These are phyloP conservation scores for Dermochelys coriacea DNA, from an alignment of 2,797 vertebrate species.

Conservation along the genomic window DNA sequence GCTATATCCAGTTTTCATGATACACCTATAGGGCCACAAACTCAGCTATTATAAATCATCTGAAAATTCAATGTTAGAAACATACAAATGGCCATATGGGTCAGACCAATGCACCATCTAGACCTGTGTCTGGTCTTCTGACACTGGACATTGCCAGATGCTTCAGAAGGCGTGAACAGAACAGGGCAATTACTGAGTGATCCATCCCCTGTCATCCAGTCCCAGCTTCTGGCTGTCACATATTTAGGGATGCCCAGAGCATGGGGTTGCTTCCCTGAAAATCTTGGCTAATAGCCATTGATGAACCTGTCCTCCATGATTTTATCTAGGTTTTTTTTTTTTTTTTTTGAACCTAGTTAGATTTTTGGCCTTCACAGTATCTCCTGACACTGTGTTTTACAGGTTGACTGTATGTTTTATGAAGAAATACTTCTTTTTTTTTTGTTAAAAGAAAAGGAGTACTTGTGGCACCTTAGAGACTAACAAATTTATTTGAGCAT, in stretches of 20 bases:
- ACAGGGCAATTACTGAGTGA: background rate
- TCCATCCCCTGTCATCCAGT: background rate
- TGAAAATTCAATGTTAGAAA: background rate
- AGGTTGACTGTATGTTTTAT: too few relatives aligned
- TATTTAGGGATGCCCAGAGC: background rate
- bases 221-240: background rate
- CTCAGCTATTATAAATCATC: constrained; percentile 7
- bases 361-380: too few relatives aligned
- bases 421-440: too few relatives aligned
- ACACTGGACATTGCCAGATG: background rate
- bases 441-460: too few relatives aligned
- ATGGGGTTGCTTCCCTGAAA: background rate
- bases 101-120: background rate
- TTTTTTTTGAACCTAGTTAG: too few relatives aligned
- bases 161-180: background rate
- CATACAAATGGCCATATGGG: background rate
- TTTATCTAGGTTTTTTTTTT: too few relatives aligned
- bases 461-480: too few relatives aligned
- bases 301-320: too few relatives aligned
- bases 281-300: background rate
- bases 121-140: background rate
- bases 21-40: background rate
- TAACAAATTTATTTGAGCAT: too few relatives aligned
- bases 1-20: background rate
- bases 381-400: too few relatives aligned